phyloP scores from a whole-genome alignment of 2,113 vertebrate species.

The Cavia porcellus region DNA sequence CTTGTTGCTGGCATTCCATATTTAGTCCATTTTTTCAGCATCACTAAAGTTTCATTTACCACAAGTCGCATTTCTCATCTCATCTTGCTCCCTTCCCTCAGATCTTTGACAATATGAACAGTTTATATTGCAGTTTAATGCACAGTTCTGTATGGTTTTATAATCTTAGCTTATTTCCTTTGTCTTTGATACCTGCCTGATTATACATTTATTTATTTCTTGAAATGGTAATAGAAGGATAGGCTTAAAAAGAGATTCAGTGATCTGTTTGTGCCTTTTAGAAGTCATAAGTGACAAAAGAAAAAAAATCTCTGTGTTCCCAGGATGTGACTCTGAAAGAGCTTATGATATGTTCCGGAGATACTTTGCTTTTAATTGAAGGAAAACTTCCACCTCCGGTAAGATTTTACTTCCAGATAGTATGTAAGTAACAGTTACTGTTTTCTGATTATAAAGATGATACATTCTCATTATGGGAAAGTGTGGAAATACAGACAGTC shows the following conservation, averaged over 20 bases:
- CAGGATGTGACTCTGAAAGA: conserved; percentile 94
- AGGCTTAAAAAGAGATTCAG: neutral
- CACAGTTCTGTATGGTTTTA: neutral
- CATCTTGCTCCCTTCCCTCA: neutral
- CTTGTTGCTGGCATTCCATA: neutral
- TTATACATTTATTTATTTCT: conserved; percentile 10
- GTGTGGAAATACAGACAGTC: neutral
- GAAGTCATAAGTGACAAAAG: conserved; percentile 58
- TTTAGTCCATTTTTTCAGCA: neutral
- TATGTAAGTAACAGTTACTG: neutral
- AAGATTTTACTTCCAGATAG: conserved; percentile 32
- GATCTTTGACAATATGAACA: neutral
- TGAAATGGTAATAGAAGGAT: neutral
- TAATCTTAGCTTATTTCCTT: neutral
- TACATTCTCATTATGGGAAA: neutral
- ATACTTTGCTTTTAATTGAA: conserved; percentile 93
- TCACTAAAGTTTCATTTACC: neutral
- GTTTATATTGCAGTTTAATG: neutral
- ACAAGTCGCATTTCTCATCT: neutral
- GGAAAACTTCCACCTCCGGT: conserved; percentile 94
- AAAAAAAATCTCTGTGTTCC: conserved; percentile 68
- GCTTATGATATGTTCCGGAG: conserved; percentile 91
- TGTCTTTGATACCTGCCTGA: neutral
- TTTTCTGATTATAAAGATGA: neutral
- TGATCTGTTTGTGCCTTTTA: conserved; percentile 37